Conservation (phyloP, 1,140 invertebrate species). For the Pissodes strobi region DNA sequence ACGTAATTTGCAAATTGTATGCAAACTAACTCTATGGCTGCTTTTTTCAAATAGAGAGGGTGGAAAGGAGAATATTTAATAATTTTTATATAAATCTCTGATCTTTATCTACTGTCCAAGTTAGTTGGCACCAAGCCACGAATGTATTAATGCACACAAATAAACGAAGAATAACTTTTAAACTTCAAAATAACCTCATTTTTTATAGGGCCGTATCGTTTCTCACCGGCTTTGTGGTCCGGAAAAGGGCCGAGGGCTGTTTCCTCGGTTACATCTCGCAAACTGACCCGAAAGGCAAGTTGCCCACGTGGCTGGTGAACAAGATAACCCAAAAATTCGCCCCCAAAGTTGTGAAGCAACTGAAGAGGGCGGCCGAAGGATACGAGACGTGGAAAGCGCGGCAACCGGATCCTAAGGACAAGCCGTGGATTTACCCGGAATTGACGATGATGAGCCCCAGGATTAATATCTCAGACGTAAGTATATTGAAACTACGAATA, state of each 20-base stretch:
- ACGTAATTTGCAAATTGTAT: no score
- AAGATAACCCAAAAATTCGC: slow-evolving; percentile 85
- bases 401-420: slow-evolving; percentile 73
- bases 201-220: slow-evolving; percentile 65
- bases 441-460: slow-evolving; percentile 72
- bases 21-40: no score
- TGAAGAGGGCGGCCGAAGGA: slow-evolving; percentile 78
- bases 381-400: slow-evolving; percentile 70
- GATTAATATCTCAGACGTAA: slow-evolving; percentile 70
- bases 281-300: slow-evolving; percentile 84
- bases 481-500: slow-evolving; percentile 36
- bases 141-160: no score
- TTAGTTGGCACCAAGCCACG: no score
- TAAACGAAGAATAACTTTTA: no score
- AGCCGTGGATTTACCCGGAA: slow-evolving; percentile 87
- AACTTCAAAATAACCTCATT: no score
- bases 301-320: slow-evolving; percentile 89
- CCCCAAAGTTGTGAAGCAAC: slow-evolving; percentile 78
- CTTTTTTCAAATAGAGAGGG: no score
- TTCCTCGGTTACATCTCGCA: slow-evolving; percentile 84
- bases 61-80: no score
- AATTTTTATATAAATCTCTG: no score
- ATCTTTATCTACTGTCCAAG: no score
- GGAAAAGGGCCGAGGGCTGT: slow-evolving; percentile 61
- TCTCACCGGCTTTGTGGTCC: slow-evolving; percentile 68